These are phyloP conservation scores for Riptortus pedestris DNA, from an alignment of 1,140 invertebrate species.

Conservation along the genomic window DNA sequence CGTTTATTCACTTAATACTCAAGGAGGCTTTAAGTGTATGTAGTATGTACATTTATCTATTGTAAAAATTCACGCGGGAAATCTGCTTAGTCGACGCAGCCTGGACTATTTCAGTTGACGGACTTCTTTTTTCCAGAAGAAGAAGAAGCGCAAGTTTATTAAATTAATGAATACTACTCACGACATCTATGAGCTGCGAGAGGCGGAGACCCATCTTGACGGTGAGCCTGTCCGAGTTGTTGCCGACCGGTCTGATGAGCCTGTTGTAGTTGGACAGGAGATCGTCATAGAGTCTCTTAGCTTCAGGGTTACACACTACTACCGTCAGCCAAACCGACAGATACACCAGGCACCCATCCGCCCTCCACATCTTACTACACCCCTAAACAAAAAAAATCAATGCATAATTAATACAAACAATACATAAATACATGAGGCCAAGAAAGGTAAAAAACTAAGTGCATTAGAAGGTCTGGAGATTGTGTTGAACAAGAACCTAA, in stretches of 20 bases:
- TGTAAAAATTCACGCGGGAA: background rate
- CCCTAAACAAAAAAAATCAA: conserved; percentile 23
- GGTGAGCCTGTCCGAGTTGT: conserved; percentile 90
- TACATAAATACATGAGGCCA: too few species aligned
- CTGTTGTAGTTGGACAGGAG: conserved; percentile 94
- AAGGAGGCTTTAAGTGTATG: too few species aligned
- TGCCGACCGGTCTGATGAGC: conserved; percentile 89
- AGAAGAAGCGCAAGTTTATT: conserved; percentile 29
- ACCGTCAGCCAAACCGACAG: conserved; percentile 19
- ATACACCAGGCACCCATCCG: conserved; percentile 23
- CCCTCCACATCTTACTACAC: conserved; percentile 28
- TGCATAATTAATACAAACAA: too few species aligned
- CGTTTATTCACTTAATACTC: too few species aligned
- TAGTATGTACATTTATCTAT: too few species aligned
- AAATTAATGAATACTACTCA: conserved; percentile 49
- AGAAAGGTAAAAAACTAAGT: too few species aligned
- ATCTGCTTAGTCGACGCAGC: too few species aligned
- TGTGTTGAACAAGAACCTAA: too few species aligned
- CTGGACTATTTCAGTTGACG: background rate
- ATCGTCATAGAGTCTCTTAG: conserved; percentile 89
- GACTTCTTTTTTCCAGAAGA: background rate
- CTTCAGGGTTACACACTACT: conserved; percentile 65
- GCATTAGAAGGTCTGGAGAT: too few species aligned
- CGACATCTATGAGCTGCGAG: conserved; percentile 96
- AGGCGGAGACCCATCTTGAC: conserved; percentile 92